Percentiles rank a stretch among this genome's conserved stretches.
These are phyloP conservation scores for Myodes glareolus DNA, from an alignment of 2,113 vertebrate genomes.

Conservation along the genomic window DNA sequence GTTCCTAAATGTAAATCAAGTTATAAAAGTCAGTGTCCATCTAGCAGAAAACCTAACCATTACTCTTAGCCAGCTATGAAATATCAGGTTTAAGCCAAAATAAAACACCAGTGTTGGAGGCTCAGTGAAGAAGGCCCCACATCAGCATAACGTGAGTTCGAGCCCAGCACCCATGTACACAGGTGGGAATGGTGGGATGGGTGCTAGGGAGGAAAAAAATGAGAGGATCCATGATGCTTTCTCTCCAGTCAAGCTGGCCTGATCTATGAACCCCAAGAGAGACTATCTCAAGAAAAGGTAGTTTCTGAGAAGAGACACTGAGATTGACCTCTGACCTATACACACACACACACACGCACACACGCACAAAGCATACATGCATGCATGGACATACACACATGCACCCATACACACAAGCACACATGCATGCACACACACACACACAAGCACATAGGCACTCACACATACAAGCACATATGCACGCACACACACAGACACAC, in stretches of 20 bases:
- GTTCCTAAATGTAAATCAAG: conserved; percentile 44
- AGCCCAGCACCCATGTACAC: neutral
- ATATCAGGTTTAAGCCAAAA: neutral
- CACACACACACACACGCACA: neutral
- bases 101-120: neutral
- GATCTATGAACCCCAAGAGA: neutral
- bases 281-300: neutral
- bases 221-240: neutral
- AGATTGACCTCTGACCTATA: neutral
- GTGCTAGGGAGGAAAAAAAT: neutral
- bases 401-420: too few relatives aligned
- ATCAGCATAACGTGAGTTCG: neutral
- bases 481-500: neutral
- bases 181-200: neutral
- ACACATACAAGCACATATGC: neutral
- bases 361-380: neutral
- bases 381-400: too few relatives aligned
- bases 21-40: conserved; percentile 21
- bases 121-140: neutral
- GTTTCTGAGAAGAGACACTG: neutral
- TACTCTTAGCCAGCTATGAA: neutral
- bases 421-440: neutral
- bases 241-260: neutral
- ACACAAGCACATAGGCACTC: neutral
- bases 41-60: neutral